Percentiles rank a stretch among this genome's conserved stretches.
Evolutionary conservation across 2,888 invertebrate species (phyloP).

Genomic region (Molanna angustata): DNA sequence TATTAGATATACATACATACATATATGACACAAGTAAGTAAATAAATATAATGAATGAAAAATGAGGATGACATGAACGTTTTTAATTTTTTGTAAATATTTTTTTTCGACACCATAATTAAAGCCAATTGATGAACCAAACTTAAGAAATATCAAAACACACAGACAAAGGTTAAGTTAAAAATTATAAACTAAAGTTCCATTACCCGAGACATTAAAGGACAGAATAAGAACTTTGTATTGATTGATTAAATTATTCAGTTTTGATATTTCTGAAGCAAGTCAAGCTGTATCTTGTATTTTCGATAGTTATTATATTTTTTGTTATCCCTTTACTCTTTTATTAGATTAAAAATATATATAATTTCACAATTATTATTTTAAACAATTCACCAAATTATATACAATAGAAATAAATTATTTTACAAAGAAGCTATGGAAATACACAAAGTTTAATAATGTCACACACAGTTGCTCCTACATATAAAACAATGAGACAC

Average conservation of each 20-base stretch:
- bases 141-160: slow-evolving; percentile 20
- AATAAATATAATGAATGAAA: slow-evolving; percentile 25
- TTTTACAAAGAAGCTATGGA: no score
- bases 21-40: no score
- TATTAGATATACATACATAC: no score
- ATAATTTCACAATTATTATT: slow-evolving; percentile 18
- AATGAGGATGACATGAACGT: slow-evolving; percentile 24
- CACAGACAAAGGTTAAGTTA: not conserved
- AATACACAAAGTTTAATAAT: no score
- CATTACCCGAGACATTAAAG: no score
- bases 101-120: slow-evolving; percentile 2
- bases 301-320: no score
- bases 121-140: slow-evolving; percentile 25
- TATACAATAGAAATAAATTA: no score
- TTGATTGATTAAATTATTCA: no score
- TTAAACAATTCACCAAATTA: slow-evolving; percentile 30
- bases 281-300: slow-evolving; percentile 31
- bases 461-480: slow-evolving; percentile 38
- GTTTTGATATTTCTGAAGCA: slow-evolving; percentile 24
- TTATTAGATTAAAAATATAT: no score
- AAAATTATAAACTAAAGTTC: not conserved
- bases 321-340: slow-evolving; percentile 29
- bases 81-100: not conserved
- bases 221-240: no score
- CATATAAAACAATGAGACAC: not conserved